phyloP scores from a whole-genome alignment of 2,113 vertebrate genomes.

The Morone chrysops region DNA sequence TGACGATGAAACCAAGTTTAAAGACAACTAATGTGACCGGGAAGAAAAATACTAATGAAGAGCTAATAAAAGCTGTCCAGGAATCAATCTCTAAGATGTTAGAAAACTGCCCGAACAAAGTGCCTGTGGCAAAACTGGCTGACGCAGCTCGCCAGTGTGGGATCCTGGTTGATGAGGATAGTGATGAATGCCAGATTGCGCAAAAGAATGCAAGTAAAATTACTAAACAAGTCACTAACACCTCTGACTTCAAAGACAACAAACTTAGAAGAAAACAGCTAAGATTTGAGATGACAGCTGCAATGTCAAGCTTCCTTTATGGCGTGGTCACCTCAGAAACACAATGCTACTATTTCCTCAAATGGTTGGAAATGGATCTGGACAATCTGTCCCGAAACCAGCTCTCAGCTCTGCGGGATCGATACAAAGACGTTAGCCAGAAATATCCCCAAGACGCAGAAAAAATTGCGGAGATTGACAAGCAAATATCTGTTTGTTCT shows the following conservation, averaged over 20 bases:
- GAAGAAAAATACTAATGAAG: constrained; percentile 43
- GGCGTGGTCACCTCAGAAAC: constrained; percentile 49
- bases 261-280: constrained; percentile 61
- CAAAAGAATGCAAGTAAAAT: constrained; percentile 56
- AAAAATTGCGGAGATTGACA: constrained; percentile 67
- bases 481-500: constrained; percentile 76
- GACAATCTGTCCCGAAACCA: constrained; percentile 57
- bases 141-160: constrained; percentile 46
- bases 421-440: constrained; percentile 63
- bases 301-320: constrained; percentile 66
- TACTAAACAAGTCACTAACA: constrained; percentile 39
- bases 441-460: constrained; percentile 54
- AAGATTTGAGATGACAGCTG: constrained; percentile 29
- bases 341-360: constrained; percentile 73
- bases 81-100: constrained; percentile 18
- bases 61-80: constrained; percentile 43
- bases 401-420: constrained; percentile 45
- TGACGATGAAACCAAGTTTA: constrained; percentile 12
- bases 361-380: constrained; percentile 78
- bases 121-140: constrained; percentile 54
- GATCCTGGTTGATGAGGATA: constrained; percentile 72
- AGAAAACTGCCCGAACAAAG: background rate
- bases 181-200: constrained; percentile 56
- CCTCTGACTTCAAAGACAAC: constrained; percentile 58
- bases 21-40: constrained; percentile 34